These are phyloP conservation scores for Pseudotriccus pelzelni DNA, from an alignment of 2,797 vertebrate species.

Conservation along the genomic window DNA sequence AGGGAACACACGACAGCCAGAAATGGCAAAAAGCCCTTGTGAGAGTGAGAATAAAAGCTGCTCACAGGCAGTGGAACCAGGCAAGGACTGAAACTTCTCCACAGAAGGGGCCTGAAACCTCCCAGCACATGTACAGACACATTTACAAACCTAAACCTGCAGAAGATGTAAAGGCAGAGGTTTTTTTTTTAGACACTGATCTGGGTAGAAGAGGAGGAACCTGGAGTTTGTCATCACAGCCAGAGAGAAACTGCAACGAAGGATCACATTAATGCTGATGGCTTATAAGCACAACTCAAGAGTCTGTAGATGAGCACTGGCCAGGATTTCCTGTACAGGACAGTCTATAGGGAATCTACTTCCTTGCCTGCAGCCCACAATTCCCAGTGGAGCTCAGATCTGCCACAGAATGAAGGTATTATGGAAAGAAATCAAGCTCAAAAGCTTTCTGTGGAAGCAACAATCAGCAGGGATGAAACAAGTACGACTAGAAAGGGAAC, in stretches of 20 bases:
- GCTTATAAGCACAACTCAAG: not conserved
- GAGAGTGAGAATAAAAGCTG: not conserved
- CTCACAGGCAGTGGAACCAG: not conserved
- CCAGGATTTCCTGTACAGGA: not conserved
- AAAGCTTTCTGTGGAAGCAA: not conserved
- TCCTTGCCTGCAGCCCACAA: not conserved
- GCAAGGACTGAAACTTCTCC: not conserved
- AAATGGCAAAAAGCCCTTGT: constrained; percentile 13
- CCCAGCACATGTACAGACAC: not conserved
- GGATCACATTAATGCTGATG: not conserved
- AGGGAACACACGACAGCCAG: not conserved
- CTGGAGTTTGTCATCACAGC: not conserved
- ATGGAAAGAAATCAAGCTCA: not conserved
- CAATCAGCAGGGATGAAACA: not conserved
- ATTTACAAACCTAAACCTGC: not conserved
- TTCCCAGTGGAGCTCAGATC: not conserved
- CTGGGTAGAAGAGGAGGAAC: not conserved
- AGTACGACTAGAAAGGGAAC: not conserved
- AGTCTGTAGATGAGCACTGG: not conserved
- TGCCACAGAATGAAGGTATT: not conserved
- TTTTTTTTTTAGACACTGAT: not conserved
- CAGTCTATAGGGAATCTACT: not conserved
- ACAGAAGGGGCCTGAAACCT: not conserved
- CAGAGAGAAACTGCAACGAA: not conserved
- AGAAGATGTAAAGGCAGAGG: not conserved